Base-by-base conservation (phyloP, 2,888 invertebrate genomes). In the Germaria angustata region DNA sequence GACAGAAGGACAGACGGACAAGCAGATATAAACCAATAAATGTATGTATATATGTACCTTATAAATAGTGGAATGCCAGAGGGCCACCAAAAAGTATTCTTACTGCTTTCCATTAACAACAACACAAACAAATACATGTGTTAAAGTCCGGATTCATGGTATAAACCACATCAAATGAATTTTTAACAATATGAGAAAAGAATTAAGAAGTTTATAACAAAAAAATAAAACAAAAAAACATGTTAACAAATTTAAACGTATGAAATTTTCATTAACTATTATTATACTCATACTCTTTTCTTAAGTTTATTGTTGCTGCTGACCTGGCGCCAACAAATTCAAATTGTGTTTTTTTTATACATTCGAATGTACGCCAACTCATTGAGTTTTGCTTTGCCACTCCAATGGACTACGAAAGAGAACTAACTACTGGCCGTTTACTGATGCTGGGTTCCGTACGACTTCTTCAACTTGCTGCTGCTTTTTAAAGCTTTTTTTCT, bases 301-400 rank as follows among this genome's bases (percentile, higher is more conserved):
- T 51, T 20, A 63, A 63, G 55, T 63, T 72, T 72, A 63, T 71
- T 53, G 76, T 61, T 55, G 82, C 80, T 82, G 80, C 75, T 85
- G 85, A 88, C 87, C 88, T 89, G 89, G 89, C 89, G 89, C 89
- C 89, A 89, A 86, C 84, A 84, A 86, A 85, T 82, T 79, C 82
- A 84, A 80, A 76, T 82, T 66, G 79, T 79, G n/a, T n/a, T n/a
- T 59, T 66, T 34, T 63, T 51, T 1, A 20, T 39, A 15, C 28
- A 59, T 32, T 49, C 79, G 72, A 59, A 49, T 65, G 63, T 71
- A 39, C 28, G 76, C 71, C 49, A 80, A 59, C 63, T 76, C 80
- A 76, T 80, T 71, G 63, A 71, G 65, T 65, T 80, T 76, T 65
- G 17, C 71, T 65, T 24, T 55, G 69, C 69, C 78, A 55, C 69